A percentile compares a stretch with the other conserved stretches of the same genome.
Evolutionary conservation across 2,888 invertebrate species (phyloP).

Genomic region (Nysson spinosus): DNA sequence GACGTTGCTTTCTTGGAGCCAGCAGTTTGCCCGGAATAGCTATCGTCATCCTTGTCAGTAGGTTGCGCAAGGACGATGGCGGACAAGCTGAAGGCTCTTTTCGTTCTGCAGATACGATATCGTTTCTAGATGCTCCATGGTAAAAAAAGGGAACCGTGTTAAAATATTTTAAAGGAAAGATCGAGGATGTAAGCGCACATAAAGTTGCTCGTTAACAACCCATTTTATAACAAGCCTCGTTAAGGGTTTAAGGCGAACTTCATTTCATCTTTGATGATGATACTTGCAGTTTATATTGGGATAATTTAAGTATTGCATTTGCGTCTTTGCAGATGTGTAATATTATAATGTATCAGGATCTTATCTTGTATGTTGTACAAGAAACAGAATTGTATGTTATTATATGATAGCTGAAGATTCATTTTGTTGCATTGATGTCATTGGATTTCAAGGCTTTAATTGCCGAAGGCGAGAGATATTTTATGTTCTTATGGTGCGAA

Average conservation of each 20-base stretch:
- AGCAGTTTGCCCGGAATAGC: constrained; percentile 17
- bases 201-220: constrained; percentile 30
- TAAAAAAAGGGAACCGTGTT: constrained; percentile 7
- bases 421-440: no score
- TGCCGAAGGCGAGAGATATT: no score
- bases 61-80: constrained; percentile 10
- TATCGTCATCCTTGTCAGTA: constrained; percentile 12
- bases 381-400: no score
- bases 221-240: no score
- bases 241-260: constrained; percentile 41
- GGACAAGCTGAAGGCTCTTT: constrained; percentile 5
- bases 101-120: constrained; percentile 14
- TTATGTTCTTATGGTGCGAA: no score
- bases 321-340: no score
- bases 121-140: constrained; percentile 5
- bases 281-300: no score
- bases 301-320: no score
- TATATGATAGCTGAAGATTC: no score
- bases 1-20: constrained; percentile 4
- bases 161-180: constrained; percentile 26
- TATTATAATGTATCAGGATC: no score
- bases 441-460: no score
- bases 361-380: no score
- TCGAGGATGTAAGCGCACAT: constrained; percentile 14
- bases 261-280: constrained; percentile 40